A percentile compares a stretch with the other conserved stretches of the same genome.
Evolutionary conservation across 2,888 invertebrate genomes (phyloP).

Genomic region (Oscheius sp.): DNA sequence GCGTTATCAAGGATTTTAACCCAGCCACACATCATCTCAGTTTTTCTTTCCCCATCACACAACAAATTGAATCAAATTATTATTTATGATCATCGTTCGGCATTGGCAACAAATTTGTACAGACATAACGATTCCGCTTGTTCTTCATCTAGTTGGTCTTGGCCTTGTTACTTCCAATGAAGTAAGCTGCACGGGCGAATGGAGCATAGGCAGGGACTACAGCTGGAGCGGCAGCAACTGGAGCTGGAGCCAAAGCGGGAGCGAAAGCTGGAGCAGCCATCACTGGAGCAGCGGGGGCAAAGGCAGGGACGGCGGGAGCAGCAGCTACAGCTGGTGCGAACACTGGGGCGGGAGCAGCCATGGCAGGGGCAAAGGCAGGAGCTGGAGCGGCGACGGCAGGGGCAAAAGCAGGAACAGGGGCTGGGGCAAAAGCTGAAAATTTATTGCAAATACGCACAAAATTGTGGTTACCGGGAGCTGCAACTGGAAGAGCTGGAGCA

Average conservation of each 20-base stretch:
- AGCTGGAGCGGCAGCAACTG: constrained; percentile 17
- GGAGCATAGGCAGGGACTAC: constrained; percentile 44
- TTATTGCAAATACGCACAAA: too few relatives aligned
- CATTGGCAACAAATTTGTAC: constrained; percentile 27
- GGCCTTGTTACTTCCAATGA: constrained; percentile 43
- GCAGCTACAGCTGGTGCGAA: constrained; percentile 13
- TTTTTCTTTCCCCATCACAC: too few relatives aligned
- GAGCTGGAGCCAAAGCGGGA: constrained; percentile 17
- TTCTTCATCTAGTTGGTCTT: constrained; percentile 34
- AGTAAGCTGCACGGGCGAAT: constrained; percentile 38
- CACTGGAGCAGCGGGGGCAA: constrained; percentile 30
- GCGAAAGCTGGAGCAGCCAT: constrained; percentile 17
- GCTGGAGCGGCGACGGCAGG: constrained; percentile 31
- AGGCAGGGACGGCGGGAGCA: constrained; percentile 39
- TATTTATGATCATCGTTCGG: constrained; percentile 24
- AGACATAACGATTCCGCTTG: neutral
- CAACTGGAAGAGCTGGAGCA: constrained; percentile 42
- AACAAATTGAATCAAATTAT: constrained; percentile 1
- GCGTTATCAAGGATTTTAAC: too few relatives aligned
- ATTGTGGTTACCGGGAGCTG: neutral
- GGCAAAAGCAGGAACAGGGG: constrained; percentile 23
- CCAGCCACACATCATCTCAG: too few relatives aligned
- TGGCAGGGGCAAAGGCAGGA: constrained; percentile 41
- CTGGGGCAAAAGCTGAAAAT: constrained; percentile 43
- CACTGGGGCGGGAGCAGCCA: constrained; percentile 45